phyloP scores from a whole-genome alignment of 2,888 invertebrate genomes.

The Dicyrtomina minuta region DNA sequence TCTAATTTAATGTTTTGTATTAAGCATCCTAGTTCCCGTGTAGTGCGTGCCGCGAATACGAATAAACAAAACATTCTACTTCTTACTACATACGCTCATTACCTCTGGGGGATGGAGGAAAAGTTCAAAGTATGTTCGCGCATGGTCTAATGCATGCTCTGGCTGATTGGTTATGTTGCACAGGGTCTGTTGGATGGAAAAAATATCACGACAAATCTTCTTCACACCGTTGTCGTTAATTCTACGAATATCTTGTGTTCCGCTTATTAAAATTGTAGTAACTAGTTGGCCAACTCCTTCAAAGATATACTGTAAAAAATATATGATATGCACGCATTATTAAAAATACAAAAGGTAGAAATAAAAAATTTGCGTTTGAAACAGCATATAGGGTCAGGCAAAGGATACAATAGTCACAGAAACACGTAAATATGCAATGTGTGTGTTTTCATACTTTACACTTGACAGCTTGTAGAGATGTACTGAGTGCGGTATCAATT shows the following conservation, averaged over 20 bases:
- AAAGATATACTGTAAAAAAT: conserved; percentile 82
- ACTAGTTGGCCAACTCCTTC: conserved; percentile 84
- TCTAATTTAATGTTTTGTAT: no score
- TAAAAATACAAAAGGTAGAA: no score
- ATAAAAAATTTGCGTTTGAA: no score
- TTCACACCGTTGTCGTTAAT: conserved; percentile 81
- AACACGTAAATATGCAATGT: background rate
- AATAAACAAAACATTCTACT: no score
- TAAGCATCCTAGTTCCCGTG: no score
- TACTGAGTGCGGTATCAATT: conserved; percentile 75
- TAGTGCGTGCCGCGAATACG: no score
- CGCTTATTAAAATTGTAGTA: conserved; percentile 76
- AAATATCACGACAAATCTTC: conserved; percentile 80
- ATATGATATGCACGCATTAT: no score
- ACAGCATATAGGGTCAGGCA: no score
- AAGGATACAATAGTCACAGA: background rate
- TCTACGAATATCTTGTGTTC: conserved; percentile 73
- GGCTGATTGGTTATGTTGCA: conserved; percentile 78
- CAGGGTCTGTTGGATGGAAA: conserved; percentile 80
- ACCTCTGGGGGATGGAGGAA: conserved; percentile 80
- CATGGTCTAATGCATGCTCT: conserved; percentile 83
- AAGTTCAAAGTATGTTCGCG: conserved; percentile 83
- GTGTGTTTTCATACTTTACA: conserved; percentile 64
- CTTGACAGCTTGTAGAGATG: conserved; percentile 74
- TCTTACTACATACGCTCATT: no score